Evolutionary conservation across 2,113 vertebrate genomes (phyloP).

Genomic region (Oryzias celebensis): DNA sequence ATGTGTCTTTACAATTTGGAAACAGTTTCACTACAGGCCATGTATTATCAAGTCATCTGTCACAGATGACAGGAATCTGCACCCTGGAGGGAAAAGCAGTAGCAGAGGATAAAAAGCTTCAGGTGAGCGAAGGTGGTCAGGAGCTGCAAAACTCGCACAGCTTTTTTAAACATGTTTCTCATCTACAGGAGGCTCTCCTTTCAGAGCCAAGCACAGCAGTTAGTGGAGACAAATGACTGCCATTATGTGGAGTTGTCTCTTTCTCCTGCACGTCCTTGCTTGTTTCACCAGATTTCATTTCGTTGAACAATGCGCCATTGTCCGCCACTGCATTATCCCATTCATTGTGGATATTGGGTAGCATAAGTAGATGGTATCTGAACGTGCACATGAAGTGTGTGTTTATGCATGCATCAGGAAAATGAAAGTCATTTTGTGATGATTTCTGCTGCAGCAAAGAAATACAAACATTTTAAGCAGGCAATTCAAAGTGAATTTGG

Average conservation of each 20-base stretch:
- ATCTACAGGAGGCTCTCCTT: constrained; percentile 41
- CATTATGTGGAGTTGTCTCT: constrained; percentile 48
- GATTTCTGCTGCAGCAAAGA: constrained; percentile 43
- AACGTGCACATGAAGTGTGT: constrained; percentile 2
- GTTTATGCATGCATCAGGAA: constrained; percentile 16
- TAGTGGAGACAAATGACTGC: constrained; percentile 66
- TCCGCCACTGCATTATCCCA: constrained; percentile 41
- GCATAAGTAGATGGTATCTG: constrained; percentile 60
- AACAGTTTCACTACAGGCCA: constrained; percentile 8
- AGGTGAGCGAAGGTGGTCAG: constrained; percentile 28
- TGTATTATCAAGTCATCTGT: constrained; percentile 48
- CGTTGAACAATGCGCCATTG: constrained; percentile 61
- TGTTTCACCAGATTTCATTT: constrained; percentile 61
- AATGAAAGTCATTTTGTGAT: constrained; percentile 45
- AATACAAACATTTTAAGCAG: constrained; percentile 61
- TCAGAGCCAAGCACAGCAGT: constrained; percentile 50
- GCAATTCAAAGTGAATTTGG: constrained; percentile 45
- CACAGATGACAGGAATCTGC: constrained; percentile 26
- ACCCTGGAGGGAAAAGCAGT: constrained; percentile 25
- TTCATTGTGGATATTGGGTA: constrained; percentile 34
- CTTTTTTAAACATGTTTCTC: constrained; percentile 59
- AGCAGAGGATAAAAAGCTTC: constrained; percentile 38
- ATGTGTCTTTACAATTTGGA: constrained; percentile 31
- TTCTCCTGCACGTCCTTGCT: constrained; percentile 27
- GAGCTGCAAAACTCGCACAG: constrained; percentile 35